Base-by-base conservation (phyloP, 2,113 vertebrate genomes). In the Alethe castanea region DNA sequence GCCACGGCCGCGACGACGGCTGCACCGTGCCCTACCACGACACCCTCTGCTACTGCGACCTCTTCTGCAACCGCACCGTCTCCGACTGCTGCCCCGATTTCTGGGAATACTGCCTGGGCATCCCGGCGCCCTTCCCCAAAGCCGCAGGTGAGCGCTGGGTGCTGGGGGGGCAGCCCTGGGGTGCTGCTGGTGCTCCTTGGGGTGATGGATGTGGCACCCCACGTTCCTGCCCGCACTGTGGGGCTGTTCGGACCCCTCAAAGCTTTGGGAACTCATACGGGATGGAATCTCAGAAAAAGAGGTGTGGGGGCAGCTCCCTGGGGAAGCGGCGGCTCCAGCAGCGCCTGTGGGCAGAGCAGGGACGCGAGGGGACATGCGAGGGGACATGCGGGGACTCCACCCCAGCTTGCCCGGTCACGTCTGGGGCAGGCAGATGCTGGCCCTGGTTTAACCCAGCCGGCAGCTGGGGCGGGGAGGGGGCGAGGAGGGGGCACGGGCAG, bases 61-160 rank as follows among this genome's bases (percentile, higher is more conserved):
- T 99, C 79, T 99, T 99, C 98, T 99, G 99, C 98, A 99, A 99
- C 98, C 98, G 99, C 82, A 99, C 99, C 3, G 53, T 99, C 29
- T 99, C 99, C 1, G 99, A 99, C 96, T 99, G 99, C 98, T 99
- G 99, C 97, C 99, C 99, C 0, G 99, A 99, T 97, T 99, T 99
- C 98, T 99, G 99, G 99, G 97, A 98, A 7, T 99, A 98, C 95
- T 99, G 99, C 96, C 97, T 99, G 45, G 99, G 99, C 15, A 96
- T 98, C 28, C 93, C 97, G 1, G 98, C 99, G 0, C 99, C 99
- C 1, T 97, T 97, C 48, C 98, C 93, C 56, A 96, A 87, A 74
- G 26, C 31, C 3, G 2, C 70, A 71, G 96, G 96, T 96, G 61
- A 94, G 59, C 8, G 14, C 4, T 3, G 40, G 45, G 45, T 12